A percentile compares a stretch with the other conserved stretches of the same genome.
Conservation (phyloP, 2,113 vertebrate species). For the Zosterops hypoxanthus region DNA sequence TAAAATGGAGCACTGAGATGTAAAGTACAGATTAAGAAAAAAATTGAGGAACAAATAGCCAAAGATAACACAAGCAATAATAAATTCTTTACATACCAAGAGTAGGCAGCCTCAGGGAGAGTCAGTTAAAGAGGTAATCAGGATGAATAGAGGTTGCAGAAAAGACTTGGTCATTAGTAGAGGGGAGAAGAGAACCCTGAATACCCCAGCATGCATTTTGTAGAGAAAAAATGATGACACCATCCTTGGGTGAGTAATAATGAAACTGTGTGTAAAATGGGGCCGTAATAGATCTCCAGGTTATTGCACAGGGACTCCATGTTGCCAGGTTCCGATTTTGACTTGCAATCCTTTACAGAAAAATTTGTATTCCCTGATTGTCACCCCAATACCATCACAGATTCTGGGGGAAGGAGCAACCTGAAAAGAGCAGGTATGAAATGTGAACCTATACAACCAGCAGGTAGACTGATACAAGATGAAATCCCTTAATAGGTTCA, state of each 20-base stretch:
- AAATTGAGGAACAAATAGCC: slow-evolving; percentile 51
- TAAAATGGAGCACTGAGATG: slow-evolving; percentile 50
- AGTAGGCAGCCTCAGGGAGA: slow-evolving; percentile 36
- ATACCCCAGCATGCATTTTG: not conserved
- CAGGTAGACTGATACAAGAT: not conserved
- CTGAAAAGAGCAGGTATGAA: not conserved
- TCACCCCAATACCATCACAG: not conserved
- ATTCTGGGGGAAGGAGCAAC: not conserved
- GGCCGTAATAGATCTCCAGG: not conserved
- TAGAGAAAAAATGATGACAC: not conserved
- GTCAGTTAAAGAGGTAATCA: slow-evolving; percentile 54
- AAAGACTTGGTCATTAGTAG: slow-evolving; percentile 39
- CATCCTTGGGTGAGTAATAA: slow-evolving; percentile 4
- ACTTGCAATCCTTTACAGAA: not conserved
- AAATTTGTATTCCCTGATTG: not conserved
- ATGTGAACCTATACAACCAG: not conserved
- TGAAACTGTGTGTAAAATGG: not conserved
- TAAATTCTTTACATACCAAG: slow-evolving; percentile 49
- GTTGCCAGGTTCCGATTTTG: not conserved
- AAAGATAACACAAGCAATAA: slow-evolving; percentile 60
- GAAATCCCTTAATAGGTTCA: not conserved
- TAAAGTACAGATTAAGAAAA: slow-evolving; percentile 58
- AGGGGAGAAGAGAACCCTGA: slow-evolving; percentile 10
- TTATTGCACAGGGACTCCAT: not conserved
- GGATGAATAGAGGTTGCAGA: slow-evolving; percentile 20